Evolutionary conservation across 1,140 invertebrate species (phyloP).

Genomic region (Samia ricini): DNA sequence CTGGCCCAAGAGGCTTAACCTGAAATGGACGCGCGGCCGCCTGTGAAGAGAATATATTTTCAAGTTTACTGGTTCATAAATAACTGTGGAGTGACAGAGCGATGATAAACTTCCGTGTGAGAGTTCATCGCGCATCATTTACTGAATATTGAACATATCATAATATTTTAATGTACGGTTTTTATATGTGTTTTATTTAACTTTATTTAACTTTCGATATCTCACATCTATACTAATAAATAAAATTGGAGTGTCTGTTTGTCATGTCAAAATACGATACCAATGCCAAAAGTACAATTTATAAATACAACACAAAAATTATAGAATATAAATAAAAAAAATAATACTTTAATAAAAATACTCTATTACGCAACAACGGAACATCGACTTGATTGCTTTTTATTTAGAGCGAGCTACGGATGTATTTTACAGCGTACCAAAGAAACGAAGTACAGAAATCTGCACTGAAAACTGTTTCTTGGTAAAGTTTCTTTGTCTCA

Average conservation of each 20-base stretch:
- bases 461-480: slow-evolving; percentile 58
- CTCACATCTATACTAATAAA: too few species aligned
- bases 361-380: too few species aligned
- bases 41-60: slow-evolving; percentile 72
- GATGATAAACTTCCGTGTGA: slow-evolving; percentile 68
- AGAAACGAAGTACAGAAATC: slow-evolving; percentile 40
- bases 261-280: too few species aligned
- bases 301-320: too few species aligned
- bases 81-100: slow-evolving; percentile 70
- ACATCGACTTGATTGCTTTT: slow-evolving; percentile 13
- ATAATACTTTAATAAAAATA: too few species aligned
- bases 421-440: slow-evolving; percentile 35
- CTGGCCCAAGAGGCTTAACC: slow-evolving; percentile 71
- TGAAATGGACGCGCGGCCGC: slow-evolving; percentile 70
- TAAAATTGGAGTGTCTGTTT: too few species aligned
- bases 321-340: too few species aligned
- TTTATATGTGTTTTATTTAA: neutral
- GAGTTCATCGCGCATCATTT: slow-evolving; percentile 65
- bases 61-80: slow-evolving; percentile 75
- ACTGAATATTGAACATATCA: slow-evolving; percentile 59
- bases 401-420: slow-evolving; percentile 35
- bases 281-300: too few species aligned
- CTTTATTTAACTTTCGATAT: too few species aligned
- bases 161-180: neutral
- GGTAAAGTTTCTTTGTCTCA: slow-evolving; percentile 55